These are phyloP conservation scores for Lepus oiostolus DNA, from an alignment of 2,797 vertebrate genomes.

Conservation along the genomic window DNA sequence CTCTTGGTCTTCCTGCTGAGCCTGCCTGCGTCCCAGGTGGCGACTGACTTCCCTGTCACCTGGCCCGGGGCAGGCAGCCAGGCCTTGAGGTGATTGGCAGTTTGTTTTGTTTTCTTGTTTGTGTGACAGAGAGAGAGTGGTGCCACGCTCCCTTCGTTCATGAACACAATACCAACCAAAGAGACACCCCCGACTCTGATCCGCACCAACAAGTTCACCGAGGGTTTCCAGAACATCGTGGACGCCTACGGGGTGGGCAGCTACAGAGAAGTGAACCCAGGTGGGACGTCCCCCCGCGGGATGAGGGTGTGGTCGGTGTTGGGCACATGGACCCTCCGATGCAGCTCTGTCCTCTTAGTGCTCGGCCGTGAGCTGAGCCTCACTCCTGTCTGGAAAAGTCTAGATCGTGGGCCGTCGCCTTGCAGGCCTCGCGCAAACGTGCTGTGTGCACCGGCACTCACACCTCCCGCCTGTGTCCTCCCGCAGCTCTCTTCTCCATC, in stretches of 20 bases:
- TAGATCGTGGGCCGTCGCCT: too few species aligned
- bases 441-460: too few species aligned
- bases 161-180: conserved; percentile 96
- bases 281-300: conserved; percentile 67
- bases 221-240: conserved; percentile 98
- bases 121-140: conserved; percentile 94
- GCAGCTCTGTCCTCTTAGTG: too few species aligned
- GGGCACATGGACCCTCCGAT: too few species aligned
- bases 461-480: neutral
- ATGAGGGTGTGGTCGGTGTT: too few species aligned
- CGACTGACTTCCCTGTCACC: too few species aligned
- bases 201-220: conserved; percentile 97
- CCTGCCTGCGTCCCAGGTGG: too few species aligned
- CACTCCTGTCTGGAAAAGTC: too few species aligned
- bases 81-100: neutral
- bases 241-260: conserved; percentile 97
- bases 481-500: conserved; percentile 95
- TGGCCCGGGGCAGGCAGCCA: rapidly evolving
- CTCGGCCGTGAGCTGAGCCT: too few species aligned
- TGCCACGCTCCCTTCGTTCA: conserved; percentile 95
- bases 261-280: conserved; percentile 98
- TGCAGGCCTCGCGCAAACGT: too few species aligned
- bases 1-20: neutral
- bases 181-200: conserved; percentile 96
- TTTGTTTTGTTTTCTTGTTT: neutral